These are phyloP conservation scores for Microdon myrmicae DNA, from an alignment of 2,888 invertebrate species.

Conservation along the genomic window DNA sequence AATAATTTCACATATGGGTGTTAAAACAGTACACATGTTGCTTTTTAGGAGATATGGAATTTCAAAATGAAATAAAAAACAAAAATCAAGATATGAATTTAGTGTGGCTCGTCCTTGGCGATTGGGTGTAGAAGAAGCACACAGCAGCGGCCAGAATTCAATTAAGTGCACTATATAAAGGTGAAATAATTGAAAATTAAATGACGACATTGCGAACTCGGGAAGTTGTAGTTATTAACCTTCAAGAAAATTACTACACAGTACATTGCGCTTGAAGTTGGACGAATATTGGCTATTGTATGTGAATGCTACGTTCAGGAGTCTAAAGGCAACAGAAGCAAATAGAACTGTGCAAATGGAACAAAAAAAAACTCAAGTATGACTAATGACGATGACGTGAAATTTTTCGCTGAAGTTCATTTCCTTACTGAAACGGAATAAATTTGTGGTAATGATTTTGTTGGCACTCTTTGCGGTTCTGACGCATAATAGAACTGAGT, in stretches of 20 bases:
- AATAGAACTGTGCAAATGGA: slow-evolving; percentile 1
- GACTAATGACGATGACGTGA: slow-evolving; percentile 5
- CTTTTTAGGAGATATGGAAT: too few relatives aligned
- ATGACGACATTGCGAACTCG: slow-evolving; percentile 24
- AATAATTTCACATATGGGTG: too few relatives aligned
- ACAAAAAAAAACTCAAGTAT: slow-evolving; percentile 1
- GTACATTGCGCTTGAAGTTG: slow-evolving; percentile 12
- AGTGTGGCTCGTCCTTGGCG: not conserved
- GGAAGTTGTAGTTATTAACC: slow-evolving; percentile 21
- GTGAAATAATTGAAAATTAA: slow-evolving; percentile 44
- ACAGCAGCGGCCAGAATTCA: slow-evolving; percentile 28
- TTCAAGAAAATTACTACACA: slow-evolving; percentile 13
- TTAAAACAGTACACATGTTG: too few relatives aligned
- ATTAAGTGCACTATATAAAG: slow-evolving; percentile 36
- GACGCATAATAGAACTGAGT: not conserved
- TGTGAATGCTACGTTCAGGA: slow-evolving; percentile 2
- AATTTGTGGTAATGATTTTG: slow-evolving; percentile 7
- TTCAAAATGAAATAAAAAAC: too few relatives aligned
- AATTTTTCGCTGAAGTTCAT: slow-evolving; percentile 25
- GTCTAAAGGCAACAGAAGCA: not conserved
- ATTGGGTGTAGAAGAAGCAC: too few relatives aligned
- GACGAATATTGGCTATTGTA: slow-evolving; percentile 3
- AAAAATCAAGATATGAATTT: too few relatives aligned
- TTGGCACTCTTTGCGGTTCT: not conserved
- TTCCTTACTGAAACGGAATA: slow-evolving; percentile 6